Conservation (phyloP, 1,140 invertebrate species). For the Procambarus virginalis region DNA sequence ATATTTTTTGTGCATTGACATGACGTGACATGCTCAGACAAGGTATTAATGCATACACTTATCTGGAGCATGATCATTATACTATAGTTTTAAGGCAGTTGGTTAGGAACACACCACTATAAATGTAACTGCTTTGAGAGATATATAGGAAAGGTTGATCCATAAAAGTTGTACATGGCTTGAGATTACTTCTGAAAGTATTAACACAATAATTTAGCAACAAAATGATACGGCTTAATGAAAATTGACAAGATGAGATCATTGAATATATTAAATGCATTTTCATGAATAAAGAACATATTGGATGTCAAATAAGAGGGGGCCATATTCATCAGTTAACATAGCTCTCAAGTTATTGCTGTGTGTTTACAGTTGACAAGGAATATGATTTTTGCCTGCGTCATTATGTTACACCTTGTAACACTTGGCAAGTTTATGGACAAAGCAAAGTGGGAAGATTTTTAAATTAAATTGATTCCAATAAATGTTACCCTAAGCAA, state of each 20-base stretch:
- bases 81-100: neutral
- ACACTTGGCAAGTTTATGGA: too few relatives aligned
- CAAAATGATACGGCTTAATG: neutral
- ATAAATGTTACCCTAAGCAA: too few relatives aligned
- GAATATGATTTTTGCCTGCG: too few relatives aligned
- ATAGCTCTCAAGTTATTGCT: too few relatives aligned
- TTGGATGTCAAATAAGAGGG: too few relatives aligned
- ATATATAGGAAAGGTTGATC: neutral
- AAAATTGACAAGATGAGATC: neutral
- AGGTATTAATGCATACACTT: neutral
- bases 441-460: too few relatives aligned
- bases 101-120: neutral
- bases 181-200: neutral
- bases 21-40: neutral
- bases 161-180: neutral
- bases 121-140: conserved; percentile 20
- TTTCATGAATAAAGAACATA: too few relatives aligned
- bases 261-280: too few relatives aligned
- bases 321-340: too few relatives aligned
- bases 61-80: neutral
- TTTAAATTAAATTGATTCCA: too few relatives aligned
- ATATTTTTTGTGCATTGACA: neutral
- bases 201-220: neutral
- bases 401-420: too few relatives aligned
- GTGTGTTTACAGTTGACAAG: too few relatives aligned